Evolutionary conservation across 2,797 vertebrate species (phyloP).

Genomic region (Megalops cyprinoides): DNA sequence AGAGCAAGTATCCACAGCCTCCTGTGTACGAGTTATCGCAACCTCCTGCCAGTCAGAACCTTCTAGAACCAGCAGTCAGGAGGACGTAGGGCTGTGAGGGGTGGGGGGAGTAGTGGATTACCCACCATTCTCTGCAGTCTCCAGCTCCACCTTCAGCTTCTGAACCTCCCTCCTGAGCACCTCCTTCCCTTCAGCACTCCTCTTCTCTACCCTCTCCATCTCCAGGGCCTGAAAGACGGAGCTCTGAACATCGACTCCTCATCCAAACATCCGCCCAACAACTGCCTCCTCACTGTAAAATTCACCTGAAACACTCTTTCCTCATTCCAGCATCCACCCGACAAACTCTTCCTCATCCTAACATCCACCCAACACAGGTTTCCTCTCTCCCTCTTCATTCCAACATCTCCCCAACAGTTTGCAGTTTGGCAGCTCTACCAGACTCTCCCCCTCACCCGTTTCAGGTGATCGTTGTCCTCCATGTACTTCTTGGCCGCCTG

Average conservation of each 20-base stretch:
- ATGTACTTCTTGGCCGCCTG: constrained; percentile 82
- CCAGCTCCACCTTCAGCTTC: constrained; percentile 76
- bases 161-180: constrained; percentile 75
- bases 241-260: constrained; percentile 16
- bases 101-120: neutral
- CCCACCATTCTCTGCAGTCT: constrained; percentile 79
- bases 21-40: too few species aligned
- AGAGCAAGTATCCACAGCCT: neutral
- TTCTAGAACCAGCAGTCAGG: neutral
- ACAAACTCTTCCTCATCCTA: constrained; percentile 29
- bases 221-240: constrained; percentile 60
- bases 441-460: constrained; percentile 71
- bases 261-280: neutral
- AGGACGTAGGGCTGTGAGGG: neutral
- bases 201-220: constrained; percentile 54
- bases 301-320: too few species aligned
- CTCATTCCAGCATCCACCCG: constrained; percentile 7
- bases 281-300: too few species aligned
- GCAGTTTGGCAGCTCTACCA: too few species aligned
- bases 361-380: neutral
- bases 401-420: neutral
- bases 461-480: constrained; percentile 83
- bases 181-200: constrained; percentile 64
- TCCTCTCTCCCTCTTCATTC: too few species aligned
- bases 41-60: neutral